Conservation (phyloP, 2,888 invertebrate genomes). For the Microplitis deprimator region DNA sequence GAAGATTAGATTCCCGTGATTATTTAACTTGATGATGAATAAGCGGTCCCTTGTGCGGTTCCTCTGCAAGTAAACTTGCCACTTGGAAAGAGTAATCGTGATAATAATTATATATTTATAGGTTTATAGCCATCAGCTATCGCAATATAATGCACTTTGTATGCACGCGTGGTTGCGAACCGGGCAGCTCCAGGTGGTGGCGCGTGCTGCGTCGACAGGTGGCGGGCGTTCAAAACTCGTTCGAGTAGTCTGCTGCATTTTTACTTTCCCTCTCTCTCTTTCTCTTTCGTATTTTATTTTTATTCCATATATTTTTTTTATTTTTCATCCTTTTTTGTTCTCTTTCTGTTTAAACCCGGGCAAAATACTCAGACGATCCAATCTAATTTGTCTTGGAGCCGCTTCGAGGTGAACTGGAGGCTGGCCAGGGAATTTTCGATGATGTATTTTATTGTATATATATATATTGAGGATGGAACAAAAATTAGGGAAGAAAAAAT, state of each 20-base stretch:
- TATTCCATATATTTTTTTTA: background rate
- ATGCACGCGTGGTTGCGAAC: slow-evolving; percentile 41
- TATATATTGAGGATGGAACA: slow-evolving; percentile 52
- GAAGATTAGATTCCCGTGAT: background rate
- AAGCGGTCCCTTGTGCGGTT: background rate
- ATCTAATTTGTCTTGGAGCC: slow-evolving; percentile 62
- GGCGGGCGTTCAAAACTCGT: slow-evolving; percentile 57
- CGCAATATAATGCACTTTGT: slow-evolving; percentile 41
- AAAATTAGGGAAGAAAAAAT: slow-evolving; percentile 43
- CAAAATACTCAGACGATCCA: slow-evolving; percentile 49
- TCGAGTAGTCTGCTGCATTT: slow-evolving; percentile 40
- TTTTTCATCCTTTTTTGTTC: slow-evolving; percentile 1
- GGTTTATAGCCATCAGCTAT: slow-evolving; percentile 2
- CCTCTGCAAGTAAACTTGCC: background rate
- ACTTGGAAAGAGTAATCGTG: background rate
- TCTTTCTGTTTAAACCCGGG: background rate
- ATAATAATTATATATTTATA: background rate
- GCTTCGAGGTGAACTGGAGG: slow-evolving; percentile 44
- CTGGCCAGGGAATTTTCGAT: slow-evolving; percentile 17
- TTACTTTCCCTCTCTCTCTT: slow-evolving; percentile 23
- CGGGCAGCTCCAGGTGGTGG: slow-evolving; percentile 61
- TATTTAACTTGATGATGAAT: background rate
- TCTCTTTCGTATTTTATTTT: background rate
- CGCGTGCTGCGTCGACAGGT: slow-evolving; percentile 67
- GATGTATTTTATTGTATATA: slow-evolving; percentile 43